phyloP scores from a whole-genome alignment of 2,797 vertebrate genomes.

The Propithecus perrieri region DNA sequence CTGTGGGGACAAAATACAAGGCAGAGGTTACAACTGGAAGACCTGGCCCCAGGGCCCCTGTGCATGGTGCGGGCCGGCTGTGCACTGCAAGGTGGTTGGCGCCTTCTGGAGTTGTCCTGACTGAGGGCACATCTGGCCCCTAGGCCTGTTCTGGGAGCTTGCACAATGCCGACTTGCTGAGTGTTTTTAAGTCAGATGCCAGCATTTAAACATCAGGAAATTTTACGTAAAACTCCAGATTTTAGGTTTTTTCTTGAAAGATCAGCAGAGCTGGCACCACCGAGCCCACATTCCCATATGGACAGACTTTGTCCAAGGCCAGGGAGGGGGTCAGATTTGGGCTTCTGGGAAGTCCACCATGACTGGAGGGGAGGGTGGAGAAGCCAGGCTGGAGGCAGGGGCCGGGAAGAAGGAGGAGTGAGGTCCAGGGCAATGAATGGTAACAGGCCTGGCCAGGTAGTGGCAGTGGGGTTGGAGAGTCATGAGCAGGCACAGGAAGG shows the following conservation, averaged over 20 bases:
- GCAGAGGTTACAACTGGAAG: not conserved
- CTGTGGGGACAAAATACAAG: not conserved
- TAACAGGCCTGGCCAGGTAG: not conserved
- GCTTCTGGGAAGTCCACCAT: not conserved
- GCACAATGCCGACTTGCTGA: not conserved
- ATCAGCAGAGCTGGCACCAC: not conserved
- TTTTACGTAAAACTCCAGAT: slow-evolving; percentile 29
- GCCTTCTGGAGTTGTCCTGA: not conserved
- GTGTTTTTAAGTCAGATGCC: slow-evolving; percentile 19
- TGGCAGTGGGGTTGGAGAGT: not conserved
- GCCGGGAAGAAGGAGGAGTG: not conserved
- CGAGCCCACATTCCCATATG: not conserved
- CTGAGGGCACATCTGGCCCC: not conserved
- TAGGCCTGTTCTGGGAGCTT: not conserved
- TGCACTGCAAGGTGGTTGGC: rapidly evolving
- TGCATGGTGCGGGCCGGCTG: not conserved
- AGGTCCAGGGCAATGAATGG: not conserved
- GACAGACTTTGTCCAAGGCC: not conserved
- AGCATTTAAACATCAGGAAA: slow-evolving; percentile 37
- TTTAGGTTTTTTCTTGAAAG: slow-evolving; percentile 28
- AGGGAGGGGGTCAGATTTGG: not conserved
- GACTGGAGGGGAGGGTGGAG: not conserved
- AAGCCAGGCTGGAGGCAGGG: not conserved
- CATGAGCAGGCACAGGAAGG: not conserved
- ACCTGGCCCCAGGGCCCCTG: not conserved